Evolutionary conservation across 2,888 invertebrate species (phyloP).

Genomic region (Callosobruchus maculatus): DNA sequence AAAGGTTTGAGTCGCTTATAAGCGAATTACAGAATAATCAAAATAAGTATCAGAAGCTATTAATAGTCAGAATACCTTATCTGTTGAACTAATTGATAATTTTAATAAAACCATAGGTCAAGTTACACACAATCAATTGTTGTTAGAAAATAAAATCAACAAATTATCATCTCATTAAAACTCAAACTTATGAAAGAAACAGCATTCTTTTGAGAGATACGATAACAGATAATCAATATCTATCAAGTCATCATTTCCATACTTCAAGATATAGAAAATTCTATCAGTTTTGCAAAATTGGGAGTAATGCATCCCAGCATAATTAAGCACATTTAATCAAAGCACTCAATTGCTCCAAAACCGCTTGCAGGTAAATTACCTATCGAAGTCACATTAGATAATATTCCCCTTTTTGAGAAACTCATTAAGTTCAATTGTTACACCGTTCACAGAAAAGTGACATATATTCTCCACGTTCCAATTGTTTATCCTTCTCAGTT

Average conservation of each 20-base stretch:
- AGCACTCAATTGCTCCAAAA: not conserved
- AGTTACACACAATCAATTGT: conserved; percentile 12
- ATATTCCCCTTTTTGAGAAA: not conserved
- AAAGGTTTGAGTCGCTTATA: conserved; percentile 14
- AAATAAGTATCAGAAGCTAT: too few relatives aligned
- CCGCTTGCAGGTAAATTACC: not conserved
- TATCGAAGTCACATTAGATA: not conserved
- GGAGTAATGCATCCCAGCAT: not conserved
- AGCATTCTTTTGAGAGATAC: too few relatives aligned
- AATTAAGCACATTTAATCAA: not conserved
- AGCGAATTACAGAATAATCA: conserved; percentile 14
- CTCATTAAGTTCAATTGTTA: not conserved
- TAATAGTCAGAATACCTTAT: conserved; percentile 1
- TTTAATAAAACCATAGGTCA: conserved; percentile 14
- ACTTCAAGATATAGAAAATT: too few relatives aligned
- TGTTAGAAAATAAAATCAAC: too few relatives aligned
- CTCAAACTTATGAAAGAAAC: too few relatives aligned
- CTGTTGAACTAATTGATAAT: conserved; percentile 8
- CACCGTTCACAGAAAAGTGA: not conserved
- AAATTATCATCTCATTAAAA: too few relatives aligned
- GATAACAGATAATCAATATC: too few relatives aligned
- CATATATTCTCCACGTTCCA: too few relatives aligned
- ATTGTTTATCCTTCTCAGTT: too few relatives aligned
- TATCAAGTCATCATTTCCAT: too few relatives aligned
- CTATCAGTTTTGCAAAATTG: not conserved